phyloP scores from a whole-genome alignment of 2,888 invertebrate genomes.

The Megamerina dolium region DNA sequence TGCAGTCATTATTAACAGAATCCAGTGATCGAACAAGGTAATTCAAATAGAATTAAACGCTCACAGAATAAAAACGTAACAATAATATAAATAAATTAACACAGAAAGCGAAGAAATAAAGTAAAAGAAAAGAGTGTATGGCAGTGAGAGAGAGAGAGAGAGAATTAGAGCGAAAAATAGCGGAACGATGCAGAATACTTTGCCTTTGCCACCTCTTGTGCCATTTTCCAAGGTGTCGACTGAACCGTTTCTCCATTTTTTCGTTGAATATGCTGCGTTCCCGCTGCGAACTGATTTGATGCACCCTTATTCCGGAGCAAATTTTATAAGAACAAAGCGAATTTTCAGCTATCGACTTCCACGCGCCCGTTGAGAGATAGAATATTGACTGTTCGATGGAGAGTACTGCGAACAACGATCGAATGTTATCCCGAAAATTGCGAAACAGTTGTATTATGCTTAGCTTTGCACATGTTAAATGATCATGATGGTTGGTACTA shows the following conservation, averaged over 20 bases:
- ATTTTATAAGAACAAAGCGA: neutral
- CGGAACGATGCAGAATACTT: neutral
- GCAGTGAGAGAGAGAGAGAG: too few species aligned
- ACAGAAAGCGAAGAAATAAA: too few species aligned
- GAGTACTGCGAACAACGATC: constrained; percentile 18
- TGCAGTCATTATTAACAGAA: too few species aligned
- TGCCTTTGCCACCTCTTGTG: too few species aligned
- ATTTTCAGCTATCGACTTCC: neutral
- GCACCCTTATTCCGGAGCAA: neutral
- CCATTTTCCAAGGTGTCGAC: neutral
- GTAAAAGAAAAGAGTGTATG: too few species aligned
- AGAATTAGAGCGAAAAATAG: too few species aligned
- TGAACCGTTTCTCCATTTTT: constrained; percentile 12
- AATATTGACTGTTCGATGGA: neutral
- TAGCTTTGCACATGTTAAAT: neutral
- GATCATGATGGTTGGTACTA: neutral
- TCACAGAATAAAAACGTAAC: too few species aligned
- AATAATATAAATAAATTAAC: too few species aligned
- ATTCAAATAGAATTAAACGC: too few species aligned
- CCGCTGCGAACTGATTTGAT: neutral
- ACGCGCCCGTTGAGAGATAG: neutral
- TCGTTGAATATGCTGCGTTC: constrained; percentile 8
- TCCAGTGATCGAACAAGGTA: too few species aligned
- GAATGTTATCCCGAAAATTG: neutral
- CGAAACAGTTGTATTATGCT: neutral